A percentile compares a stretch with the other conserved stretches of the same genome.
Conservation (phyloP, 2,888 invertebrate species). For the Deilephila elpenor region DNA sequence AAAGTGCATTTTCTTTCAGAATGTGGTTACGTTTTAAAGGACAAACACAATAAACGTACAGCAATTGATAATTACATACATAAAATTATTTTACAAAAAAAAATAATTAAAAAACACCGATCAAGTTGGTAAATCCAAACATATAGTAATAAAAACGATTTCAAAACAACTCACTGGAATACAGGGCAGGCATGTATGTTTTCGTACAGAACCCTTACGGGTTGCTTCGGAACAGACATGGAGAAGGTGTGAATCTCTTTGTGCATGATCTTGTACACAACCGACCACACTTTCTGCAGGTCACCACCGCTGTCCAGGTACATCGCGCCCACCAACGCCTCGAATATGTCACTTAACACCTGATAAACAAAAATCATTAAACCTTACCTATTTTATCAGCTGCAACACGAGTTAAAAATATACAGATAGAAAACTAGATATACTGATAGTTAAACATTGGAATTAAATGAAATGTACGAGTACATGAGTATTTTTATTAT, state of each 20-base stretch:
- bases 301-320: constrained; percentile 92
- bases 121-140: too few relatives aligned
- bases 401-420: background rate
- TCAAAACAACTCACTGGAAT: constrained; percentile 86
- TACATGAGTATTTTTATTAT: too few relatives aligned
- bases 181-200: constrained; percentile 89
- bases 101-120: too few relatives aligned
- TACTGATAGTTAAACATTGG: too few relatives aligned
- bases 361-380: constrained; percentile 53
- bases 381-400: background rate
- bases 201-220: constrained; percentile 94
- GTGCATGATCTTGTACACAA: constrained; percentile 93
- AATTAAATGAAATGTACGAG: too few relatives aligned
- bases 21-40: too few relatives aligned
- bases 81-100: too few relatives aligned
- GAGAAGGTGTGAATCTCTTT: constrained; percentile 94
- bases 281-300: constrained; percentile 90
- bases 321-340: constrained; percentile 96
- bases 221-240: constrained; percentile 93
- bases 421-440: background rate
- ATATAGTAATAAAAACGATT: too few relatives aligned
- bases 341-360: constrained; percentile 96
- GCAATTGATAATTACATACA: too few relatives aligned
- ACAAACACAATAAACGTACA: too few relatives aligned
- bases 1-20: too few relatives aligned